Conservation (phyloP, 2,113 vertebrate genomes). For the Lycocorax pyrrhopterus region DNA sequence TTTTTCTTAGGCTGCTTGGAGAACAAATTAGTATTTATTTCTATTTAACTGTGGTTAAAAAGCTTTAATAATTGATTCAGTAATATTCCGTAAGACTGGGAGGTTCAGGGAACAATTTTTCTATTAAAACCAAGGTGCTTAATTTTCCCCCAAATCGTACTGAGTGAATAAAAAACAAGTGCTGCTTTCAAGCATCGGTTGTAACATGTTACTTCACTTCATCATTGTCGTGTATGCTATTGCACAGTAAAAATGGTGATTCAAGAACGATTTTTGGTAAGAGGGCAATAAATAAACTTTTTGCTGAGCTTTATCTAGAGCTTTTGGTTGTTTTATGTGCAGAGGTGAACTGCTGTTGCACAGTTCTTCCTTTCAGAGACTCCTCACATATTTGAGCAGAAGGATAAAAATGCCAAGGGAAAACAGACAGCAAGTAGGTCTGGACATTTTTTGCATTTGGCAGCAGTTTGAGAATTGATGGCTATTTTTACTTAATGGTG, state of each 20-base stretch:
- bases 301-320: background rate
- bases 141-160: background rate
- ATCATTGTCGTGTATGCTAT: background rate
- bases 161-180: background rate
- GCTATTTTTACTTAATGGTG: background rate
- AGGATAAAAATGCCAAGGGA: background rate
- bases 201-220: background rate
- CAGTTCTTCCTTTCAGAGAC: background rate
- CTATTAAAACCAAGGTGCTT: background rate
- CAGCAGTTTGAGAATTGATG: background rate
- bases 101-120: background rate
- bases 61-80: background rate
- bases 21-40: background rate
- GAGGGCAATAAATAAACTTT: background rate
- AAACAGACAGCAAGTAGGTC: background rate
- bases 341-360: background rate
- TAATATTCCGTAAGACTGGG: background rate
- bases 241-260: background rate
- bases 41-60: background rate
- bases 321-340: background rate
- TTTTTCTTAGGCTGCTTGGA: background rate
- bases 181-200: background rate
- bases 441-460: background rate
- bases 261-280: background rate
- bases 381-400: background rate